These are phyloP conservation scores for Brachionus angularis DNA, from an alignment of 1,140 invertebrate genomes.

Conservation along the genomic window DNA sequence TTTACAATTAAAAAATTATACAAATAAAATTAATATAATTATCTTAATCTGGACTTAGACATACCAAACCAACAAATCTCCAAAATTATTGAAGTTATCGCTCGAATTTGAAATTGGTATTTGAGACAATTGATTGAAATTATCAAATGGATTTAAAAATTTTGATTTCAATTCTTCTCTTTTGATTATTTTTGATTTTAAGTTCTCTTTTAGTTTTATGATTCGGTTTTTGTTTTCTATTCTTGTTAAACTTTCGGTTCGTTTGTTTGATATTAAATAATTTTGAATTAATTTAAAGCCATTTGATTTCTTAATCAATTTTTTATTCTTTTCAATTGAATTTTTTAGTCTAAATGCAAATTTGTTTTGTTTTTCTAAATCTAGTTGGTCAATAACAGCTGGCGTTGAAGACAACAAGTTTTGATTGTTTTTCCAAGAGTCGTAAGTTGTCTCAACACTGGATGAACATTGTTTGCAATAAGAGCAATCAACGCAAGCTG, in stretches of 20 bases:
- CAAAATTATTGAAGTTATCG: conserved; percentile 14
- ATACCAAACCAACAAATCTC: conserved; percentile 33
- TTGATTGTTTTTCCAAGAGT: not conserved
- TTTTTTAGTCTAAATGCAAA: too few relatives aligned
- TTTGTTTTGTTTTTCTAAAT: not conserved
- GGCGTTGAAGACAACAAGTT: conserved; percentile 6
- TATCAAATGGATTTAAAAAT: too few relatives aligned
- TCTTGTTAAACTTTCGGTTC: not conserved
- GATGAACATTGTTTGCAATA: not conserved
- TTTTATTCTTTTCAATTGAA: not conserved
- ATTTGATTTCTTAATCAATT: not conserved
- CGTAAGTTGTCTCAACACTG: not conserved
- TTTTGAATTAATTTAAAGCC: not conserved
- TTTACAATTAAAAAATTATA: not conserved
- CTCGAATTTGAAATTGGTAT: conserved; percentile 1
- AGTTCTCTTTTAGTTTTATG: conserved; percentile 7
- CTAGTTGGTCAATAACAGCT: not conserved
- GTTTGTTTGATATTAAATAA: not conserved
- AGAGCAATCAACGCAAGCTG: not conserved
- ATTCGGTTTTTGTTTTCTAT: too few relatives aligned
- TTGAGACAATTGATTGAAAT: too few relatives aligned
- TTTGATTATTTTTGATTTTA: not conserved
- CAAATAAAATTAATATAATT: conserved; percentile 7
- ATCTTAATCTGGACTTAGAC: not conserved
- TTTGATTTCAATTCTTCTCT: too few relatives aligned